These are phyloP conservation scores for Sinopyrophorus schimmeli DNA, from an alignment of 2,888 invertebrate species.

Conservation along the genomic window DNA sequence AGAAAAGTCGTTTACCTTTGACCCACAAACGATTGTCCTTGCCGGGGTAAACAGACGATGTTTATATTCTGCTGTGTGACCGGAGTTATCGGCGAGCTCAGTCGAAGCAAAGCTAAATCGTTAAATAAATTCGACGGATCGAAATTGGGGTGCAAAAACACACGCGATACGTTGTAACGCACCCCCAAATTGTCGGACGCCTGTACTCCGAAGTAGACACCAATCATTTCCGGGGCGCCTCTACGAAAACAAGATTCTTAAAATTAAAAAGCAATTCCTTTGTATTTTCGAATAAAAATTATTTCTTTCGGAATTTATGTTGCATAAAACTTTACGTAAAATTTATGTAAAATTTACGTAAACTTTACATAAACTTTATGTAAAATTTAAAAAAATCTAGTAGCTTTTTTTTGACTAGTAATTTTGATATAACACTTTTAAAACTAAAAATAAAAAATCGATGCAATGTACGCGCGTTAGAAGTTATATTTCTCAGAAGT, in stretches of 20 bases:
- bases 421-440: no score
- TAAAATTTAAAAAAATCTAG: no score
- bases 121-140: slow-evolving; percentile 74
- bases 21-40: slow-evolving; percentile 43
- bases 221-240: slow-evolving; percentile 28
- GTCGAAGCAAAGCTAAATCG: slow-evolving; percentile 77
- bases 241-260: slow-evolving; percentile 12
- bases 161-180: slow-evolving; percentile 37
- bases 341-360: no score
- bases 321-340: no score
- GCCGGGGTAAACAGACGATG: slow-evolving; percentile 64
- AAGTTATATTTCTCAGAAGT: no score
- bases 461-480: no score
- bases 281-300: no score
- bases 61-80: slow-evolving; percentile 61
- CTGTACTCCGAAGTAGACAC: slow-evolving; percentile 37
- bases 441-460: no score
- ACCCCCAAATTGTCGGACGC: slow-evolving; percentile 26
- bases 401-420: no score
- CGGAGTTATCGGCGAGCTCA: slow-evolving; percentile 63
- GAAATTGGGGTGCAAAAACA: slow-evolving; percentile 64
- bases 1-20: slow-evolving; percentile 32
- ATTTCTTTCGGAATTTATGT: no score
- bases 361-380: no score
- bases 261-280: neutral